A percentile compares a stretch with the other conserved stretches of the same genome.
Evolutionary conservation across 2,113 vertebrate genomes (phyloP).

Genomic region (Aspiorhynchus laticeps): DNA sequence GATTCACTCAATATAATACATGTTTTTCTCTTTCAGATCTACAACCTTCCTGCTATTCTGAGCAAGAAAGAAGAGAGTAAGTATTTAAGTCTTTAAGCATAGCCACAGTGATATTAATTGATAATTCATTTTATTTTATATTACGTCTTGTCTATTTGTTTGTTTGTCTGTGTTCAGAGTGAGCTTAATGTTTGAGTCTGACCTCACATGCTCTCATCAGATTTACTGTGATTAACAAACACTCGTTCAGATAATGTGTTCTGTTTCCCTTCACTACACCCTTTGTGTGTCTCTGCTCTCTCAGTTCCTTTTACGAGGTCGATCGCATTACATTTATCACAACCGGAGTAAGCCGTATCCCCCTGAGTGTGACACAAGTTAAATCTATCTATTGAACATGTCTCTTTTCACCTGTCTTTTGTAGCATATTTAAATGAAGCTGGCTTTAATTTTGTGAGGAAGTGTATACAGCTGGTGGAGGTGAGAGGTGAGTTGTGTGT

Average conservation of each 20-base stretch:
- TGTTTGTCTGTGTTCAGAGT: background rate
- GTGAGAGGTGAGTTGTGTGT: constrained; percentile 76
- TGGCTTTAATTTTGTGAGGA: constrained; percentile 95
- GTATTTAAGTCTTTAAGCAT: constrained; percentile 58
- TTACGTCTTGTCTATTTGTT: background rate
- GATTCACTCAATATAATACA: background rate
- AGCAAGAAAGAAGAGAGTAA: constrained; percentile 99
- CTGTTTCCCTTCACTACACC: constrained; percentile 47
- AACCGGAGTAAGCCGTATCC: background rate
- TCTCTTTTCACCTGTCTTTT: constrained; percentile 49
- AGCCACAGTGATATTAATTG: background rate
- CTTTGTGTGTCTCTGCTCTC: constrained; percentile 11
- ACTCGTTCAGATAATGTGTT: constrained; percentile 62
- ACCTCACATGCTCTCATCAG: constrained; percentile 7
- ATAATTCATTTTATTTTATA: background rate
- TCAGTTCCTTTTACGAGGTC: constrained; percentile 10
- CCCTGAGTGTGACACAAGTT: constrained; percentile 43
- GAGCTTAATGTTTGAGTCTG: background rate
- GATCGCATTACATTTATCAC: background rate
- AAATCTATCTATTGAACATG: constrained; percentile 32
- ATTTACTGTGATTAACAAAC: constrained; percentile 52
- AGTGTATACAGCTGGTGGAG: constrained; percentile 93
- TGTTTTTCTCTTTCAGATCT: constrained; percentile 81
- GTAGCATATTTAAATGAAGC: constrained; percentile 94
- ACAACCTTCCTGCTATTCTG: constrained; percentile 91